phyloP scores from a whole-genome alignment of 2,888 invertebrate species.

The Mayetiola destructor region DNA sequence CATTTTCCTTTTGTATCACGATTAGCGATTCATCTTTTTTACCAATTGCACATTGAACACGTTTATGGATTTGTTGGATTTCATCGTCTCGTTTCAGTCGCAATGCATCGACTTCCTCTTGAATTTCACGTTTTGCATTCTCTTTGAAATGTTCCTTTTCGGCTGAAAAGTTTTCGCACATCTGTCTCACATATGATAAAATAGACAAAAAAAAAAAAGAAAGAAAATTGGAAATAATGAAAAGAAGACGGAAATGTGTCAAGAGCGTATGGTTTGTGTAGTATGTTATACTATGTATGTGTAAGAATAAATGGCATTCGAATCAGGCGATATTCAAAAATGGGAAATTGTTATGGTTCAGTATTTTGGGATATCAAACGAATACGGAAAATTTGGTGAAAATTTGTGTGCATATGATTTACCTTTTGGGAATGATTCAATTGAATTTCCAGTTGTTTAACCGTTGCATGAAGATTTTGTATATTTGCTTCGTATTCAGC shows the following conservation, averaged over 20 bases:
- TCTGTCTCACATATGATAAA: conserved; percentile 23
- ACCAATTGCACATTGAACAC: conserved; percentile 66
- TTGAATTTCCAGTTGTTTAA: conserved; percentile 51
- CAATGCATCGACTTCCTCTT: conserved; percentile 44
- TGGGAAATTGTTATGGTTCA: too few species aligned
- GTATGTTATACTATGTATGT: not conserved
- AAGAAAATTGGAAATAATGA: not conserved
- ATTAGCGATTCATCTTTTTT: conserved; percentile 65
- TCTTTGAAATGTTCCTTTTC: conserved; percentile 44
- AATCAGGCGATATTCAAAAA: conserved; percentile 1
- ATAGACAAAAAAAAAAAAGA: not conserved
- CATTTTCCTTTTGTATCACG: conserved; percentile 54
- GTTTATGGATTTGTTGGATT: conserved; percentile 64
- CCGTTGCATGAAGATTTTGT: conserved; percentile 41
- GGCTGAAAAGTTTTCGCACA: conserved; percentile 37
- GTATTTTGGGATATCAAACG: too few species aligned
- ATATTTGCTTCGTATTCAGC: conserved; percentile 49
- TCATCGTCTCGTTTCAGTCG: conserved; percentile 56
- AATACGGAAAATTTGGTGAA: too few species aligned
- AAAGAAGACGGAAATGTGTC: not conserved
- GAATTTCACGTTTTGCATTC: conserved; percentile 47
- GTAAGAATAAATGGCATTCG: not conserved
- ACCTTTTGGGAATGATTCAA: conserved; percentile 50
- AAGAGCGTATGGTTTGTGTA: not conserved
- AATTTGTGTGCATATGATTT: too few species aligned